Conservation (phyloP, 1,140 invertebrate genomes). For the Anastrepha obliqua region DNA sequence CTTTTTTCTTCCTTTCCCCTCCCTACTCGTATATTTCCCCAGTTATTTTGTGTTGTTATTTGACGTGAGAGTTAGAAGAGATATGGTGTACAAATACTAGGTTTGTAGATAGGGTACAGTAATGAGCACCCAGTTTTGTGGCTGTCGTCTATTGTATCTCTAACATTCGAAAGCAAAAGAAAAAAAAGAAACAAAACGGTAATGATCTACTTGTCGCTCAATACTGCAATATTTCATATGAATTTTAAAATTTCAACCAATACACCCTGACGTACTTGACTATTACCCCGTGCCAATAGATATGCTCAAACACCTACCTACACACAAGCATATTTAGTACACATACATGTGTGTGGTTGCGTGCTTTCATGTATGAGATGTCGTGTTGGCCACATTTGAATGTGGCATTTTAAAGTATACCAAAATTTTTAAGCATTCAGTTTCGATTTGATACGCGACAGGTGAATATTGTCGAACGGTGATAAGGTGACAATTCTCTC, state of each 20-base stretch:
- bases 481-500: not conserved
- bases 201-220: slow-evolving; percentile 16
- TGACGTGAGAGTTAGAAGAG: slow-evolving; percentile 33
- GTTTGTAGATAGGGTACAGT: not conserved
- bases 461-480: slow-evolving; percentile 64
- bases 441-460: slow-evolving; percentile 72
- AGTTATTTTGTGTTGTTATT: not conserved
- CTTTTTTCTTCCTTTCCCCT: not conserved
- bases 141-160: not conserved
- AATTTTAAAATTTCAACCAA: slow-evolving; percentile 18
- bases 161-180: not conserved
- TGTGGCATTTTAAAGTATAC: slow-evolving; percentile 62
- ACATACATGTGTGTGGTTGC: not conserved
- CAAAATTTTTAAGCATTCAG: slow-evolving; percentile 69
- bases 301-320: not conserved
- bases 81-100: not conserved
- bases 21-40: not conserved
- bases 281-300: slow-evolving; percentile 44
- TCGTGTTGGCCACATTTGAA: slow-evolving; percentile 47
- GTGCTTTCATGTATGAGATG: slow-evolving; percentile 13
- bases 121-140: not conserved
- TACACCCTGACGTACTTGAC: not conserved
- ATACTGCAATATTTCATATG: slow-evolving; percentile 20
- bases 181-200: not conserved
- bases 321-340: no score